Evolutionary conservation across 64 coral and sea anemone genomes (phyloP).

Genomic region (Hydrozoanthus tunicans): DNA sequence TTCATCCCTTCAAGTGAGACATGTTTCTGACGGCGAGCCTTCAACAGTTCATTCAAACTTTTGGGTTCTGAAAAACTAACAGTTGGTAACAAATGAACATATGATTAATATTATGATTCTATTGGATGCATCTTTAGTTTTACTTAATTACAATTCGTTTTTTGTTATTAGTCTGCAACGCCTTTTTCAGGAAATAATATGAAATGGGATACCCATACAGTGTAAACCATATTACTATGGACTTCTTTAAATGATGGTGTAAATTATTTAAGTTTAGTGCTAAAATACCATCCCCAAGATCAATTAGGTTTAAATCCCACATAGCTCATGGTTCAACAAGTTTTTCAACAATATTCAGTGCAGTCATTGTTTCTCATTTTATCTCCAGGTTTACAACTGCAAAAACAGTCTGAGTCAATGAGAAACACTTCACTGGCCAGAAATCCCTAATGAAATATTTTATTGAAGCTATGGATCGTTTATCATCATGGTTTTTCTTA

Average conservation of each 20-base stretch:
- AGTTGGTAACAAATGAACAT: neutral
- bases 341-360: no score
- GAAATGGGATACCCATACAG: neutral
- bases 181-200: neutral
- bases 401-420: no score
- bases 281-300: neutral
- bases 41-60: neutral
- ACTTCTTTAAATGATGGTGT: neutral
- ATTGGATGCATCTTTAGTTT: neutral
- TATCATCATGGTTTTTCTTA: no score
- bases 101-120: neutral
- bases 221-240: neutral
- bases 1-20: slow-evolving; percentile 12
- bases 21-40: neutral
- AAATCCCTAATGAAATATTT: no score
- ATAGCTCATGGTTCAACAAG: no score
- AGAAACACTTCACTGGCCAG: no score
- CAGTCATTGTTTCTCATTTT: no score
- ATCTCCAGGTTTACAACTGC: no score
- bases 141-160: neutral
- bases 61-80: neutral
- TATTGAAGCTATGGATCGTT: no score
- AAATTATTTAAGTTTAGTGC: neutral
- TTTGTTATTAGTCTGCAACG: neutral
- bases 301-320: neutral